Base-by-base conservation (phyloP, 2,113 vertebrate species). In the Gila orcuttii region DNA sequence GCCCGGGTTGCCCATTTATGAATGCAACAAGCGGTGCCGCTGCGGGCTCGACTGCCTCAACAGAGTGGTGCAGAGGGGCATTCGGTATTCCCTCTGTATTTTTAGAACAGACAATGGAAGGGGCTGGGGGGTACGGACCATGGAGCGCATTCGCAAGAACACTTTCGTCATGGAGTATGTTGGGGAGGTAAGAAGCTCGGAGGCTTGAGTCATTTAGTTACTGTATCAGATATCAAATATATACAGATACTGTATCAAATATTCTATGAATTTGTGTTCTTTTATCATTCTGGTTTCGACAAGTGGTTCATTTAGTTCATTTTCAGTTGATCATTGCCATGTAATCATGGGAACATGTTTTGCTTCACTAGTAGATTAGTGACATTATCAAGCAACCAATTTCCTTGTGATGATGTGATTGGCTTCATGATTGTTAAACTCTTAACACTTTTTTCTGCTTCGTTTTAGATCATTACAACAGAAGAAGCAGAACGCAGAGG, bases 131-230 rank as follows among this genome's bases (percentile, higher is more conserved):
- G 96, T 96, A 11, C 93, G 95, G 36, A 95, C 96, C 0, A 88
- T 96, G 85, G 93, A 96, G 91, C 95, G 94, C 88, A 96, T 96
- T 86, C 94, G 94, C 64, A 95, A 94, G 91, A 94, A 95, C 93
- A 95, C 93, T 91, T 96, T 96, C 68, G 95, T 96, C 88, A 96
- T 96, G 95, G 96, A 96, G 89, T 96, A 96, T 39, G 94, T 96
- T 31, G 95, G 96, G 10, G 95, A 96, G 96, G 96, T 96, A 93
- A 89, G 89, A 55, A 39, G 62, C 39, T 55, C 10, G 11, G 47
- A 12, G 45, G 23, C 17, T 79, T 57, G 1, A 57, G 55, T 2
- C 23, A 33, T 36, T 21, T 21, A 36, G 12, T n/a, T 62, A 62
- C 25, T 69, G 23, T 2, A 19, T 76, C 52, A 45, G 31, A 57